Evolutionary conservation across 2,888 invertebrate species (phyloP), one percentile per base, ranked within the genome.

Genomic region (Mythimna vitellina): DNA sequence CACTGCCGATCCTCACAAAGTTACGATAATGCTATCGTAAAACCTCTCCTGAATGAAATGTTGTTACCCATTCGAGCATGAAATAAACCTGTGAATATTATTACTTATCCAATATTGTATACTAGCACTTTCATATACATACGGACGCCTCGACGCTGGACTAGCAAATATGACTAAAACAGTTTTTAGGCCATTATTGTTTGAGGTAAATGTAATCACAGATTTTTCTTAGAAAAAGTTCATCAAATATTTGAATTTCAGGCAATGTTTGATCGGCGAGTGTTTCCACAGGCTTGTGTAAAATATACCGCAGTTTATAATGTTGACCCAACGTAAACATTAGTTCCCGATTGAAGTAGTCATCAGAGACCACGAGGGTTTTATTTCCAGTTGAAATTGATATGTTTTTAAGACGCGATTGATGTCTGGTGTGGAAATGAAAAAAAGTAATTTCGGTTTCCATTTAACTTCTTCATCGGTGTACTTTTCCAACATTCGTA

Each of bases 251-350:
- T 75, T 35, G 64, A 54, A 64, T 64, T 64, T 32, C 60, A 51
- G 53, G 58, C 58, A 46, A 49, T 49, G 25, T 78, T 64, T 65
- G 54, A 56, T 51, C 35, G 53, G 61, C 61, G 54, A 17, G 60
- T 65, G 68, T 71, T 83, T 74, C 57, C 29, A 35, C 53, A 58
- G 70, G 58, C 70, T 73, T 69, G 65, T 65, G 70, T 71, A 81
- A 79, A 70, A 63, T 68, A 67, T 71, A 32, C 46, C 38, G 54
- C 60, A 54, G 51, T 38, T 68, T 62, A 65, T 62, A 80, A 81
- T 62, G 67, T 81, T 79, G 53, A 65, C 77, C 62, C 10, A 63
- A 57, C 20, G 68, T 76, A 70, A 76, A 80, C 67, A 79, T 49
- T 32, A 25, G 65, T 53, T 63, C 35, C 51, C 66, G 64, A 63